Conservation (phyloP, 2,797 vertebrate genomes). For the Pelobates cultripes region DNA sequence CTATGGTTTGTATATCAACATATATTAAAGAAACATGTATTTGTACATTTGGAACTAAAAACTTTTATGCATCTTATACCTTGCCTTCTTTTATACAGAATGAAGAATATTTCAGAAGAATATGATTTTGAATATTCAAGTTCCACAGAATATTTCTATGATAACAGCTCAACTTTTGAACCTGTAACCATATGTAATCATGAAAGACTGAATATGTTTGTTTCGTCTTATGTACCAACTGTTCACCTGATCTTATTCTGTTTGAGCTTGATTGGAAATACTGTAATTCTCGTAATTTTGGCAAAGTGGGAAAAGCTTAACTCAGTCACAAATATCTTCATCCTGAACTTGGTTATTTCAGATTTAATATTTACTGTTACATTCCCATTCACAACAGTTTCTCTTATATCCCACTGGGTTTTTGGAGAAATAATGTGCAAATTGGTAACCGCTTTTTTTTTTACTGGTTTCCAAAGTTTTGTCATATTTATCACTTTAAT, state of each 20-base stretch:
- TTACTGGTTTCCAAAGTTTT: constrained; percentile 62
- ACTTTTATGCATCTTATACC: no score
- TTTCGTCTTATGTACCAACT: constrained; percentile 1
- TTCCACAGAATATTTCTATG: not conserved
- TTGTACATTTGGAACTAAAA: no score
- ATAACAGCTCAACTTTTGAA: not conserved
- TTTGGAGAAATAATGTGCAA: constrained; percentile 59
- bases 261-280: constrained; percentile 58
- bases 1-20: no score
- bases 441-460: constrained; percentile 52
- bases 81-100: not conserved
- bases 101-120: not conserved
- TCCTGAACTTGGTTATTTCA: constrained; percentile 59
- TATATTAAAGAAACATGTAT: no score
- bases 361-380: constrained; percentile 59
- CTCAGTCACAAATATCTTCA: constrained; percentile 56
- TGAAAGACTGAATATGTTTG: constrained; percentile 1
- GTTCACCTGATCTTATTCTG: constrained; percentile 5
- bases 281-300: constrained; percentile 54
- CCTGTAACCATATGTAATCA: constrained; percentile 17
- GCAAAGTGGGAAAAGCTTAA: constrained; percentile 49
- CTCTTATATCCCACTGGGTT: constrained; percentile 53
- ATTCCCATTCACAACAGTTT: constrained; percentile 56
- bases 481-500: constrained; percentile 61
- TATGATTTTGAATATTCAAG: not conserved